Evolutionary conservation across 2,888 invertebrate species (phyloP), one percentile per base, ranked within the genome.

Genomic region (Eupsilia transversa): DNA sequence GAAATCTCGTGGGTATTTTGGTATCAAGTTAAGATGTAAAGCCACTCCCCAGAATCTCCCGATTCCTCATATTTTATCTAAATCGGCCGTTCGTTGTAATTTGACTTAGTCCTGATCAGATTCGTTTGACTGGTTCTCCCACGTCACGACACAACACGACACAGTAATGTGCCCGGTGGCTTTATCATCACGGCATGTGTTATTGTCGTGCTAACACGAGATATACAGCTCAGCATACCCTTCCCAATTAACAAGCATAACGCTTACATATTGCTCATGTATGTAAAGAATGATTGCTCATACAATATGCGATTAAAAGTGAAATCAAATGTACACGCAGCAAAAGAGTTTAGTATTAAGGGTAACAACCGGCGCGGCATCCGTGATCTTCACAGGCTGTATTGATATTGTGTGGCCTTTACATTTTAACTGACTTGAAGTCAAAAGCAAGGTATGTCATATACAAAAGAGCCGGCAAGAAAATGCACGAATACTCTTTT

Each of bases 261-360:
- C 38, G 54, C 30, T 84, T 69, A 82, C 56, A 68, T 71, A 79
- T 49, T 27, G 17, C 46, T 43, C n/a, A n/a, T 35, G 38, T 71
- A 80, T 59, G 71, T 74, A 75, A 82, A 82, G 68, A 82, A 72
- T 72, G 71, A 71, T 67, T 80, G 67, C 66, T 67, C 63, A 60
- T 3, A 65, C 74, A 64, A 10, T 63, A 76, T 27, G 56, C 61
- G n/a, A 57, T 71, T 65, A 73, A 85, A 83, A 83, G 85, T 85
- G 82, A 83, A 83, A 83, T 68, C 82, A 71, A 20, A 56, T 63
- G 76, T 81, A 77, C 54, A 20, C 17, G 23, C 60, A 4, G 60
- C 38, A 7, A 41, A 81, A 65, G 0, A 46, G 33, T 7, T 75
- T 38, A 30, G 59, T 81, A 0, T 14, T 9, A 10, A 43, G 20